Evolutionary conservation across 1,140 invertebrate genomes (phyloP).

Genomic region (Anoplophora glabripennis): DNA sequence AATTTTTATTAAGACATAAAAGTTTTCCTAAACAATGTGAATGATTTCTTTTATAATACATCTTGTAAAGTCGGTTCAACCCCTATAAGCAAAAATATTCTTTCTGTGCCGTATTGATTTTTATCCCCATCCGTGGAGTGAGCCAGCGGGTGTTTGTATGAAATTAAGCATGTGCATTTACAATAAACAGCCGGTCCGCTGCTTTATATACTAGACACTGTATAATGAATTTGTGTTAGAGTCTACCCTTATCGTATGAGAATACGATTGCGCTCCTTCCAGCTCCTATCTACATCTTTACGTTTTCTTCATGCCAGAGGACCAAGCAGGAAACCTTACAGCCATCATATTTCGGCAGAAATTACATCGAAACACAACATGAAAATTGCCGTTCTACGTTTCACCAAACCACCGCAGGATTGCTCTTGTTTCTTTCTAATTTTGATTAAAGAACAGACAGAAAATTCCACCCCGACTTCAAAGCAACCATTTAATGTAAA

Average conservation of each 20-base stretch:
- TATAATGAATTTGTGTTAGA: constrained; percentile 48
- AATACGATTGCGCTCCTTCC: constrained; percentile 16
- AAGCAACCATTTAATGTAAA: no score
- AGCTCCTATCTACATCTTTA: constrained; percentile 15
- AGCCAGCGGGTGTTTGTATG: constrained; percentile 39
- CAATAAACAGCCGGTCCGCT: constrained; percentile 41
- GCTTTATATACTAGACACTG: constrained; percentile 47
- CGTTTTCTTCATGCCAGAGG: not conserved
- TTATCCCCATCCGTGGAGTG: constrained; percentile 42
- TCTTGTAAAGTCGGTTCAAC: constrained; percentile 35
- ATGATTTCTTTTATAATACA: constrained; percentile 31
- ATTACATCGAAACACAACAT: no score
- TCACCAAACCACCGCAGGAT: no score
- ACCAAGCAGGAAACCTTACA: no score
- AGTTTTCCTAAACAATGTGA: constrained; percentile 10
- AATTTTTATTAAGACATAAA: constrained; percentile 6
- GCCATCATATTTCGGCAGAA: no score
- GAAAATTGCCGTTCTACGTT: no score
- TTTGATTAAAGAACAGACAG: no score
- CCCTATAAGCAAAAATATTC: constrained; percentile 47
- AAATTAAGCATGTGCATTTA: constrained; percentile 46
- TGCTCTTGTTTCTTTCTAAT: no score
- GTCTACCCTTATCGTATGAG: constrained; percentile 33
- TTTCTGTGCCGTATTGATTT: constrained; percentile 48
- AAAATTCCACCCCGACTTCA: no score